phyloP scores from a whole-genome alignment of 2,797 vertebrate species.

The Clarias pachynema region DNA sequence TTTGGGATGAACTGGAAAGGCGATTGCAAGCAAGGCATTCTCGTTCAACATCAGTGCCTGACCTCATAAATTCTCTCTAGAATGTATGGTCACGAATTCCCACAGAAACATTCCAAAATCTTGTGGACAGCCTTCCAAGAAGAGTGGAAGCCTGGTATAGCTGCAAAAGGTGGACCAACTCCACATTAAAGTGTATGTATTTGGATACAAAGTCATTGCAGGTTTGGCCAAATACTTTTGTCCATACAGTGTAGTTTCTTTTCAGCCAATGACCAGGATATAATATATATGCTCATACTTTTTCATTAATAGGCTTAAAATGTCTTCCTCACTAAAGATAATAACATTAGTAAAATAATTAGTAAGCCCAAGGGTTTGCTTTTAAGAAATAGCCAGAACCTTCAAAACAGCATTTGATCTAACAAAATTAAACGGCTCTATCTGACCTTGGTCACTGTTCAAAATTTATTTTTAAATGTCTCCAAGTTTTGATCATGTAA shows the following conservation, averaged over 20 bases:
- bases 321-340: not conserved
- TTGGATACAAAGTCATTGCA: too few species aligned
- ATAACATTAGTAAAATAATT: not conserved
- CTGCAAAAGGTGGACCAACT: too few species aligned
- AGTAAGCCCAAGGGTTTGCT: not conserved
- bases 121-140: too few species aligned
- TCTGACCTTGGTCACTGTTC: not conserved
- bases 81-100: too few species aligned
- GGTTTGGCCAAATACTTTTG: too few species aligned
- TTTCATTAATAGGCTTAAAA: not conserved
- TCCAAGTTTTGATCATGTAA: not conserved
- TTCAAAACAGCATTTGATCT: not conserved
- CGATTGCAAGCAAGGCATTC: too few species aligned
- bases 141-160: too few species aligned
- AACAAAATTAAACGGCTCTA: not conserved
- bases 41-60: too few species aligned
- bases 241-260: not conserved
- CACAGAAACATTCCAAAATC: too few species aligned
- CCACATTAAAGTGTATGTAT: too few species aligned
- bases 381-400: not conserved
- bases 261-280: not conserved
- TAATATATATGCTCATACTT: not conserved
- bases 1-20: too few species aligned
- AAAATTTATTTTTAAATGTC: not conserved
- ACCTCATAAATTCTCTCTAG: too few species aligned